Conservation (phyloP, 92 coral and sea anemone genomes). For the Muricea muricata region DNA sequence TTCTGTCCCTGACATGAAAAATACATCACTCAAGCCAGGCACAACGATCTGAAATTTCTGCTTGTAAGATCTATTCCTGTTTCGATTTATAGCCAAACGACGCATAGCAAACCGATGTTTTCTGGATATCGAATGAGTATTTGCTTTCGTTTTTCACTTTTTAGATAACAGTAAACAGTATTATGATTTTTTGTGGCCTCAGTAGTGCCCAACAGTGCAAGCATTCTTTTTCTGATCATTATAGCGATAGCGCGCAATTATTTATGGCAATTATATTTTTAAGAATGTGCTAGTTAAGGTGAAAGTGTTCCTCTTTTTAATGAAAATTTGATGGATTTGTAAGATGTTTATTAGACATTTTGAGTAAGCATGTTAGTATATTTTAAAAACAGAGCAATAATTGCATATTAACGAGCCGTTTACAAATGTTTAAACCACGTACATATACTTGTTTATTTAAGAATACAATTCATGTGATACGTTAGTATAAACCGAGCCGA, state of each 20-base stretch:
- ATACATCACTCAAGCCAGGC: background rate
- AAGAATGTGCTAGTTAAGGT: background rate
- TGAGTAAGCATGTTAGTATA: slow-evolving; percentile 10
- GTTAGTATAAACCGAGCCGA: background rate
- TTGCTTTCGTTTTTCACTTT: background rate
- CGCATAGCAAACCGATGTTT: background rate
- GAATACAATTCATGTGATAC: background rate
- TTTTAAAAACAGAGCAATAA: slow-evolving; percentile 13
- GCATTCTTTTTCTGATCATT: slow-evolving; percentile 10
- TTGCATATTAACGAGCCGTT: slow-evolving; percentile 15
- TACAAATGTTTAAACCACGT: slow-evolving; percentile 12
- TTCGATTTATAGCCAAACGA: background rate
- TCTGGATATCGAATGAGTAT: background rate
- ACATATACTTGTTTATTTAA: background rate
- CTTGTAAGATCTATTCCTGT: background rate
- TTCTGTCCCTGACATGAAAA: background rate
- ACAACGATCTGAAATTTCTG: background rate
- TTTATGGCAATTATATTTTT: background rate
- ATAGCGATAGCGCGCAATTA: background rate
- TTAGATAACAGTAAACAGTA: background rate
- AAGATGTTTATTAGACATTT: background rate
- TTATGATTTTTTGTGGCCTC: background rate
- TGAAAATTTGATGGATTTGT: background rate
- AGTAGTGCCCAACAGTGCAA: background rate
- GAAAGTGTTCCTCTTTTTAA: background rate